A percentile compares a stretch with the other conserved stretches of the same genome.
phyloP scores from a whole-genome alignment of 1,140 invertebrate genomes.

The Microvelia longipes region DNA sequence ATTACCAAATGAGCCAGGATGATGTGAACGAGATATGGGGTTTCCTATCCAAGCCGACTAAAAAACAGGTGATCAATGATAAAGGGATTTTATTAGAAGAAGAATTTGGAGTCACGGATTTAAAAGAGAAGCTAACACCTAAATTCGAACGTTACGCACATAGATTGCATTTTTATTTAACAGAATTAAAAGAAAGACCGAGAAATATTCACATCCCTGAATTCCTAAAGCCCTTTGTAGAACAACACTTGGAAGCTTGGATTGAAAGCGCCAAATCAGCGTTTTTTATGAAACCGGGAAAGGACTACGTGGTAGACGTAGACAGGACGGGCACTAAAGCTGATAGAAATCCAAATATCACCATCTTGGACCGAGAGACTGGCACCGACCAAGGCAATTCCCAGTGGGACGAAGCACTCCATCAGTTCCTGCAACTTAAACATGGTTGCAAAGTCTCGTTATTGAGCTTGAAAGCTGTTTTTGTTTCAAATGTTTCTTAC shows the following conservation, averaged over 20 bases:
- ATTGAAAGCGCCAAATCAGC: slow-evolving; percentile 22
- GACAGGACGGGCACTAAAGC: slow-evolving; percentile 21
- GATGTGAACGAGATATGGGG: not conserved
- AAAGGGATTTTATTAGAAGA: not conserved
- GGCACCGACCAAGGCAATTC: slow-evolving; percentile 28
- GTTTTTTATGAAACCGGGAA: slow-evolving; percentile 11
- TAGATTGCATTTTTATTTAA: not conserved
- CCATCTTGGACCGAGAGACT: slow-evolving; percentile 29
- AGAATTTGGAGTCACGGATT: not conserved
- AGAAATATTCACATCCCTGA: slow-evolving; percentile 9
- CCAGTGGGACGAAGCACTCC: slow-evolving; percentile 30
- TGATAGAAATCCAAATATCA: slow-evolving; percentile 23
- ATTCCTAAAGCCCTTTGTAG: slow-evolving; percentile 20
- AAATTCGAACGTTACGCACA: not conserved
- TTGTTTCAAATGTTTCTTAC: slow-evolving; percentile 30
- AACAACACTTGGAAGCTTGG: slow-evolving; percentile 21
- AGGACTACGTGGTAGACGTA: slow-evolving; percentile 24
- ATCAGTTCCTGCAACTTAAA: slow-evolving; percentile 33
- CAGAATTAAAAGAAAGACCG: not conserved
- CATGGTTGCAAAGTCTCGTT: slow-evolving; percentile 28
- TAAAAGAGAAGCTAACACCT: not conserved
- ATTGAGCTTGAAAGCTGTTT: slow-evolving; percentile 29
- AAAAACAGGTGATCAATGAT: not conserved
- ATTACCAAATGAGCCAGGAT: not conserved
- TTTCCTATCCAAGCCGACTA: not conserved